phyloP scores from a whole-genome alignment of 2,797 vertebrate genomes.

The Anas flavirostris region DNA sequence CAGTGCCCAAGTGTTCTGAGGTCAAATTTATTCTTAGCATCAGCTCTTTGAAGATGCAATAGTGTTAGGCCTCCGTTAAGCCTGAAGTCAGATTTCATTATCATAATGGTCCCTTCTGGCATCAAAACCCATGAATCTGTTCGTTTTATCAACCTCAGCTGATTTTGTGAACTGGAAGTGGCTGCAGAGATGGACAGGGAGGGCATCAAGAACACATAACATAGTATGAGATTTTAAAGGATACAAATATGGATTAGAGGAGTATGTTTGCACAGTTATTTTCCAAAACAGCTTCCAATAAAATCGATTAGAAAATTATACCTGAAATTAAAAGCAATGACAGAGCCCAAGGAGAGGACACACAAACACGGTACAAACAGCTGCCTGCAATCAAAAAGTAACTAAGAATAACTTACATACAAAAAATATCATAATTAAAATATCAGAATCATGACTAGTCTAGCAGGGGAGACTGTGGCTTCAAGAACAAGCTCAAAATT shows the following conservation, averaged over 20 bases:
- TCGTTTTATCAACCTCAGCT: background rate
- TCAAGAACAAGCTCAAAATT: background rate
- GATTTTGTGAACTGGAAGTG: background rate
- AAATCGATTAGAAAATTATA: background rate
- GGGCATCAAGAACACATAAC: fast-evolving
- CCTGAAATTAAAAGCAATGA: background rate
- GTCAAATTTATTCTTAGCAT: background rate
- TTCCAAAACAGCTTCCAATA: background rate
- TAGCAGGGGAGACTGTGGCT: fast-evolving
- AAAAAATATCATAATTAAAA: background rate
- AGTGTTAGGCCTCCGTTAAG: background rate
- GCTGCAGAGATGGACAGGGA: background rate
- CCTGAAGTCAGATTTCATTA: background rate
- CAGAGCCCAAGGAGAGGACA: background rate
- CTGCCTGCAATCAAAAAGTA: background rate
- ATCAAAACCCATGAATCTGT: background rate
- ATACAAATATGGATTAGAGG: background rate
- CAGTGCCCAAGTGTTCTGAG: background rate
- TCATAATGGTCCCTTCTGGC: background rate
- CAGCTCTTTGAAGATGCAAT: background rate
- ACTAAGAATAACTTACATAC: background rate
- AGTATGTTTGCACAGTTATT: background rate
- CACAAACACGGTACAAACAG: background rate
- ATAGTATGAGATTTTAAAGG: background rate
- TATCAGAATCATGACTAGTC: background rate